These are phyloP conservation scores for Malurus elegans DNA, from an alignment of 2,113 vertebrate species.

Conservation along the genomic window DNA sequence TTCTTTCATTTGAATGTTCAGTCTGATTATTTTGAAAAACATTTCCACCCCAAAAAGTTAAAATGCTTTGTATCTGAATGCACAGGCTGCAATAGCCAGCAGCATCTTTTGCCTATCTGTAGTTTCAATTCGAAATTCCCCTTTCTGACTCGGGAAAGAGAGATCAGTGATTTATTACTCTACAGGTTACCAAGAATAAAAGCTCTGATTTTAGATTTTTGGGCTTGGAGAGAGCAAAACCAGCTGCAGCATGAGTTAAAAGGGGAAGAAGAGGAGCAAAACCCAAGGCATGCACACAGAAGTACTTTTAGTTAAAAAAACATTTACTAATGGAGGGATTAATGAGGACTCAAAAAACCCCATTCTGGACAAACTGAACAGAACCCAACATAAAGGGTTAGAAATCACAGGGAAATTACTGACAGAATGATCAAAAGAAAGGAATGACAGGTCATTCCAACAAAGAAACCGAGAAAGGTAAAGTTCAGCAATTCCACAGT, in stretches of 20 bases:
- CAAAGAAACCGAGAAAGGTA: not conserved
- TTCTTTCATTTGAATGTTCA: slow-evolving; percentile 34
- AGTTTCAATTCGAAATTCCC: slow-evolving; percentile 24
- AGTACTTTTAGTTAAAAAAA: not conserved
- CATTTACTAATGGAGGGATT: not conserved
- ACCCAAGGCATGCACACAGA: not conserved
- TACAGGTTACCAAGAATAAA: not conserved
- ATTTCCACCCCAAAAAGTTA: slow-evolving; percentile 11
- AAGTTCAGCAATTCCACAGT: not conserved
- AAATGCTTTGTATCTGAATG: slow-evolving; percentile 19
- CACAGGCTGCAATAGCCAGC: not conserved
- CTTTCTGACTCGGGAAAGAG: not conserved
- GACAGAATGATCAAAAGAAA: not conserved
- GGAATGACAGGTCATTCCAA: not conserved
- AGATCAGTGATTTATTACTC: not conserved
- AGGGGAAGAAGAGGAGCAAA: not conserved
- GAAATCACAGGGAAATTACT: not conserved
- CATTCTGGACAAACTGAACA: not conserved
- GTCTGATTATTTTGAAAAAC: slow-evolving; percentile 32
- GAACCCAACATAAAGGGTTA: not conserved
- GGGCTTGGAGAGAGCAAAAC: not conserved
- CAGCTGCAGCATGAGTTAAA: not conserved
- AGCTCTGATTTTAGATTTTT: not conserved
- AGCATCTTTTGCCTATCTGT: not conserved
- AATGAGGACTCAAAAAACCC: not conserved